Percentiles rank a stretch among this genome's conserved stretches.
These are phyloP conservation scores for Gnathonemus longibarbis DNA, from an alignment of 2,113 vertebrate genomes.

Conservation along the genomic window DNA sequence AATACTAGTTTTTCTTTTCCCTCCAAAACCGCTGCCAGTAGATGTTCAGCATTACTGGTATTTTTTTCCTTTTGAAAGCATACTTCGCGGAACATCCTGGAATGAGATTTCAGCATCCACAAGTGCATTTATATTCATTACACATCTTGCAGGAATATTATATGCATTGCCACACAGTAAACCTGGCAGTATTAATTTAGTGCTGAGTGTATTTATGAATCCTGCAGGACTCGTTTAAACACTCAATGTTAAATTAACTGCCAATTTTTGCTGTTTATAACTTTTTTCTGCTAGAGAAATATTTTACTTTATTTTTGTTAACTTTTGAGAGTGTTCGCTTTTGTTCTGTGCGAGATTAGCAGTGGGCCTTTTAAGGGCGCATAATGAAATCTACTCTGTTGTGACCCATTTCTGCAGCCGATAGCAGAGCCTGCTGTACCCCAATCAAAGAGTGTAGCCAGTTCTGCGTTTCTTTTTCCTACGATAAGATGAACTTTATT, in stretches of 20 bases:
- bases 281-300: neutral
- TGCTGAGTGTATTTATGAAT: neutral
- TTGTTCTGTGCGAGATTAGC: neutral
- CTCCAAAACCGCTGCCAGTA: neutral
- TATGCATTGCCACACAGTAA: conserved; percentile 1
- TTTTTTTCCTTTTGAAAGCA: neutral
- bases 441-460: neutral
- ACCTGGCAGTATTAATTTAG: neutral
- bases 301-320: neutral
- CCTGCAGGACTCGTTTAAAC: neutral
- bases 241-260: neutral
- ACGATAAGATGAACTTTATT: neutral
- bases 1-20: neutral
- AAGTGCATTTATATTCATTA: neutral
- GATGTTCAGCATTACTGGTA: neutral
- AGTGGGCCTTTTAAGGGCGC: neutral
- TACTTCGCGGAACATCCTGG: neutral
- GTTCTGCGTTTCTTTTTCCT: neutral
- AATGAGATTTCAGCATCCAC: neutral
- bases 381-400: neutral
- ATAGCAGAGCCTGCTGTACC: neutral
- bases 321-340: neutral
- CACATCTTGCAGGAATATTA: neutral
- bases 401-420: neutral
- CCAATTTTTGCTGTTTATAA: neutral